Percentiles rank a stretch among this genome's conserved stretches.
phyloP scores from a whole-genome alignment of 2,113 vertebrate genomes.

The Atrichornis clamosus region DNA sequence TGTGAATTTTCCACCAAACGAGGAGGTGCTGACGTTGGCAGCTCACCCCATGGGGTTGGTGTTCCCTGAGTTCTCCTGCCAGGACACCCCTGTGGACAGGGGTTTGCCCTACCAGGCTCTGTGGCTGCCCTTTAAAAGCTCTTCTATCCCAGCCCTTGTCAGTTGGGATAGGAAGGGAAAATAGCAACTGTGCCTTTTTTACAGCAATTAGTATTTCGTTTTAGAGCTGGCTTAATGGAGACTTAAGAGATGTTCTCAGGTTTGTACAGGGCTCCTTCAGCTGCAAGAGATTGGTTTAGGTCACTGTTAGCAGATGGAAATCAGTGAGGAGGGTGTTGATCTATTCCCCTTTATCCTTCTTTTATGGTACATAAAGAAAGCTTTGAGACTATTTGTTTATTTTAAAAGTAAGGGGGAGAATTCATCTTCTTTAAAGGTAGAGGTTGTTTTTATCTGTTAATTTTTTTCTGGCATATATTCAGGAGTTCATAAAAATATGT shows the following conservation, averaged over 20 bases:
- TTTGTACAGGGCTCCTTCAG: not conserved
- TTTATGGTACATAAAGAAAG: not conserved
- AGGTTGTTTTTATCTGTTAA: not conserved
- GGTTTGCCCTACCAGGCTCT: not conserved
- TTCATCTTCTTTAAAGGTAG: not conserved
- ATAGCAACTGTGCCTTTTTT: not conserved
- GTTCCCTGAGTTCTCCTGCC: not conserved
- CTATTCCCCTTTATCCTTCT: not conserved
- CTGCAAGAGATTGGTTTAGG: not conserved
- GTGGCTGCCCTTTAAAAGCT: not conserved
- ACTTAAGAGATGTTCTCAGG: not conserved
- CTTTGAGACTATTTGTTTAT: not conserved
- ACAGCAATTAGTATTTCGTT: not conserved
- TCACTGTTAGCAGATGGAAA: not conserved
- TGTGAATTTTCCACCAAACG: not conserved
- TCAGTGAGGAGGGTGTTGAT: not conserved
- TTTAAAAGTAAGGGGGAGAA: not conserved
- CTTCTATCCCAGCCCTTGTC: not conserved
- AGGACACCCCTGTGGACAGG: not conserved
- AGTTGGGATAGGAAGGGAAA: not conserved
- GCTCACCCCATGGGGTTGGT: not conserved
- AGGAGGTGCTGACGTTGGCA: not conserved
- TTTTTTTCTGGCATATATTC: not conserved
- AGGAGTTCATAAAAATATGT: not conserved
- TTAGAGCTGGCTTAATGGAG: not conserved